These are phyloP conservation scores for Megamerina dolium DNA, from an alignment of 2,888 invertebrate genomes.

Conservation along the genomic window DNA sequence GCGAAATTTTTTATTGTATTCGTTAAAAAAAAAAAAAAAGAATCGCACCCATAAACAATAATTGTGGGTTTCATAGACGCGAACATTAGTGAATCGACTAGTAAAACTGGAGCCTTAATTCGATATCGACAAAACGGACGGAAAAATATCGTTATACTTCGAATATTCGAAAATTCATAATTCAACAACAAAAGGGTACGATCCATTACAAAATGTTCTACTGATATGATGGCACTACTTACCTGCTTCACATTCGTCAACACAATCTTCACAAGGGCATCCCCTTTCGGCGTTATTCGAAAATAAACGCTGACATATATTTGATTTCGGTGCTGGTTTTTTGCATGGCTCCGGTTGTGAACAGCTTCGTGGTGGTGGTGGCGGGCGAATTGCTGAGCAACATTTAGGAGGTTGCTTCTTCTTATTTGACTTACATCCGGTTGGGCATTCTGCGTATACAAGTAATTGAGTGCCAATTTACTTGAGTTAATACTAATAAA, in stretches of 20 bases:
- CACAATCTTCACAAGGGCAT: slow-evolving; percentile 23
- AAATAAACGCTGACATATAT: slow-evolving; percentile 16
- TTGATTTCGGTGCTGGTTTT: slow-evolving; percentile 14
- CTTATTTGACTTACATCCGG: slow-evolving; percentile 12
- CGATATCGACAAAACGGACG: too few species aligned
- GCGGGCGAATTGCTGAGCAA: background rate
- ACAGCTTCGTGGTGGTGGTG: slow-evolving; percentile 10
- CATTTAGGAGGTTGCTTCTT: slow-evolving; percentile 1
- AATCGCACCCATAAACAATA: slow-evolving; percentile 24
- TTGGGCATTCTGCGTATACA: slow-evolving; percentile 11
- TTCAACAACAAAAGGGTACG: slow-evolving; percentile 30
- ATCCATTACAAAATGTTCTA: slow-evolving; percentile 19
- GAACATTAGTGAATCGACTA: too few species aligned
- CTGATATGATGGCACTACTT: too few species aligned
- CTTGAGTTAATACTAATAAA: background rate
- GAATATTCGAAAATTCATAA: too few species aligned
- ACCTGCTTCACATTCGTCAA: slow-evolving; percentile 27
- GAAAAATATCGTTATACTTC: too few species aligned
- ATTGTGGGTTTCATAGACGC: too few species aligned
- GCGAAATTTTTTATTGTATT: too few species aligned
- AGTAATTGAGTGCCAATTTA: background rate
- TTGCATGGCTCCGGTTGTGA: slow-evolving; percentile 19
- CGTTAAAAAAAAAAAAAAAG: slow-evolving; percentile 7
- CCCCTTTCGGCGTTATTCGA: slow-evolving; percentile 5
- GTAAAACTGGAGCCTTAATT: too few species aligned